Evolutionary conservation across 2,113 vertebrate species (phyloP).

Genomic region (Odocoileus virginianus): DNA sequence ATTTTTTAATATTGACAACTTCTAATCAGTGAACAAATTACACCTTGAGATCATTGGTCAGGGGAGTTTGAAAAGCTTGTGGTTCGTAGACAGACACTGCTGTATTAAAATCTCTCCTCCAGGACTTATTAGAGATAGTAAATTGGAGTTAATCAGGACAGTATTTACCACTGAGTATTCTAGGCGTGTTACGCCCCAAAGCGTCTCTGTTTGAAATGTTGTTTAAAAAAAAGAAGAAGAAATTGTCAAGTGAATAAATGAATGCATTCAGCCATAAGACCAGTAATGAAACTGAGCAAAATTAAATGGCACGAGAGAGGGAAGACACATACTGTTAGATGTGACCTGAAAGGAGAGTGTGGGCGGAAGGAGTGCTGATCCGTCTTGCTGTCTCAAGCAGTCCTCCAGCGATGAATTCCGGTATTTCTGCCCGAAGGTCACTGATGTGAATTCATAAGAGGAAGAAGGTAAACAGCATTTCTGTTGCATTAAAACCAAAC

Average conservation of each 20-base stretch:
- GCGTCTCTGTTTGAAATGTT: neutral
- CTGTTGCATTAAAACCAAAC: neutral
- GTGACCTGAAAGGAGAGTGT: neutral
- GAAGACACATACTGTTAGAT: neutral
- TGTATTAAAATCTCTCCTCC: neutral
- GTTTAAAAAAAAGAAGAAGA: neutral
- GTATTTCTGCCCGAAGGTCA: conserved; percentile 16
- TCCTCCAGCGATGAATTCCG: neutral
- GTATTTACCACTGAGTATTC: neutral
- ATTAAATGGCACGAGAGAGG: neutral
- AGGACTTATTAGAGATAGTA: neutral
- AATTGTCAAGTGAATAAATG: conserved; percentile 7
- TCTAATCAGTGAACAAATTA: conserved; percentile 28
- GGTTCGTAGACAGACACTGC: neutral
- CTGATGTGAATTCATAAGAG: conserved; percentile 10
- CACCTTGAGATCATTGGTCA: neutral
- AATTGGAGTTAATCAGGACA: neutral
- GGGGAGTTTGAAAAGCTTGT: conserved; percentile 1
- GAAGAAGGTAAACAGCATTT: conserved; percentile 24
- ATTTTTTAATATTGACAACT: neutral
- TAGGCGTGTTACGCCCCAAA: neutral
- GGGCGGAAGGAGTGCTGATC: neutral
- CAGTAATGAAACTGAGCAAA: neutral
- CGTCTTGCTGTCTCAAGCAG: neutral
- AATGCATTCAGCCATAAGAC: neutral